Evolutionary conservation across 2,113 vertebrate genomes (phyloP), one percentile per base, ranked within the genome.

Genomic region (Nematolebias whitei): DNA sequence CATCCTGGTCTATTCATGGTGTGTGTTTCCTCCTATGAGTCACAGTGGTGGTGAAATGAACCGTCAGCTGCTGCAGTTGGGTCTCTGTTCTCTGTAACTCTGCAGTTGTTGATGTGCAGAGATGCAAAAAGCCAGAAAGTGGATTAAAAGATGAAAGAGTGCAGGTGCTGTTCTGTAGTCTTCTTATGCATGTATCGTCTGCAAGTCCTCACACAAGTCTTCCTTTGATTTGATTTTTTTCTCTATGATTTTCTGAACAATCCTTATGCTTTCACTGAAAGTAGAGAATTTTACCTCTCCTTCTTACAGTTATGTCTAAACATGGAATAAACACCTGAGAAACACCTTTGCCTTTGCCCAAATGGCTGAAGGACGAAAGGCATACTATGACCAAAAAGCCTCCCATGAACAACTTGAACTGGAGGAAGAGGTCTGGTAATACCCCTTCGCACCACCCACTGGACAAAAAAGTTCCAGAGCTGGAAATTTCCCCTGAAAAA

Each of bases 31-130:
- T 87, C 85, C 76, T 89, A 80, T 84, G 63, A 22, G 39, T 74
- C 83, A 85, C 80, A 84, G 74, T n/a, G 57, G 63, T 68, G 45
- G 54, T 60, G 84, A 48, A 88, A 87, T 80, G 76, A 68, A 78
- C 63, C 53, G 47, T 65, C 87, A 84, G 81, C 85, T 87, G 85
- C 71, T 61, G 71, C 66, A 62, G 72, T 44, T 56, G 74, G 57
- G 51, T 35, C 11, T 35, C 51, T 53, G 14, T 35, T 57, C 10
- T 48, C 57, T 53, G 3, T 48, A n/a, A 50, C 23, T 32, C 32
- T 43, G 52, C 59, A 23, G 40, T 55, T 49, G 58, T 44, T 44
- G 55, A 43, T 66, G 61, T 45, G 47, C 12, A 58, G 38, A 49
- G 19, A 29, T 35, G 67, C 9, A 52, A 40, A 38, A 49, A 52